phyloP scores from a whole-genome alignment of 2,888 invertebrate species.

The Globia sparganii region DNA sequence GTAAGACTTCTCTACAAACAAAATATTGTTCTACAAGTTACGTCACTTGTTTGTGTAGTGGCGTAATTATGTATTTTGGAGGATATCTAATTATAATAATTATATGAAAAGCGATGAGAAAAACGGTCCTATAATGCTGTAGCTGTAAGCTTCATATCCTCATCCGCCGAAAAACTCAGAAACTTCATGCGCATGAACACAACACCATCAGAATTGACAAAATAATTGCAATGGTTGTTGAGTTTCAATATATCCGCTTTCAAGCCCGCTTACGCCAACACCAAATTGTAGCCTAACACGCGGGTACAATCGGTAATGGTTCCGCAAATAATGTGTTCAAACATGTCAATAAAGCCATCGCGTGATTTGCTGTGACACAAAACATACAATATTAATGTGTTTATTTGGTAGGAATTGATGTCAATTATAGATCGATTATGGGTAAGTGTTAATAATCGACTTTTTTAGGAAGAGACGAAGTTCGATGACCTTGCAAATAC shows the following conservation, averaged over 20 bases:
- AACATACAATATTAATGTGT: slow-evolving; percentile 46
- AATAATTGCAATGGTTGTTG: not conserved
- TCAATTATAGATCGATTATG: slow-evolving; percentile 32
- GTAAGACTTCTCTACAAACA: not conserved
- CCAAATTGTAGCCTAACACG: not conserved
- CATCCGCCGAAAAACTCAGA: not conserved
- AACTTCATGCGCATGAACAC: not conserved
- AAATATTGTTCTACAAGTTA: not conserved
- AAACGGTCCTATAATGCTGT: not conserved
- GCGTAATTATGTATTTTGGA: not conserved
- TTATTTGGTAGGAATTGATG: slow-evolving; percentile 36
- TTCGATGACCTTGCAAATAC: not conserved
- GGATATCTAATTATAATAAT: not conserved
- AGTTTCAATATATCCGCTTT: not conserved
- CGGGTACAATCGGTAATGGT: slow-evolving; percentile 62
- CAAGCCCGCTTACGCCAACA: slow-evolving; percentile 17
- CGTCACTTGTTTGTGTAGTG: not conserved
- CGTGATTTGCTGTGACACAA: slow-evolving; percentile 63
- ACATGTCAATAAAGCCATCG: slow-evolving; percentile 54
- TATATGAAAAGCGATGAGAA: not conserved
- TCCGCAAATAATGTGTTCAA: slow-evolving; percentile 60
- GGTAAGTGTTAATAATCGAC: not conserved
- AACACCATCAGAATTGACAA: not conserved
- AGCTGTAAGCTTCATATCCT: not conserved
- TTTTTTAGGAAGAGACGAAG: not conserved